A percentile compares a stretch with the other conserved stretches of the same genome.
Evolutionary conservation across 1,140 invertebrate genomes (phyloP).

Genomic region (Brachionus angularis): DNA sequence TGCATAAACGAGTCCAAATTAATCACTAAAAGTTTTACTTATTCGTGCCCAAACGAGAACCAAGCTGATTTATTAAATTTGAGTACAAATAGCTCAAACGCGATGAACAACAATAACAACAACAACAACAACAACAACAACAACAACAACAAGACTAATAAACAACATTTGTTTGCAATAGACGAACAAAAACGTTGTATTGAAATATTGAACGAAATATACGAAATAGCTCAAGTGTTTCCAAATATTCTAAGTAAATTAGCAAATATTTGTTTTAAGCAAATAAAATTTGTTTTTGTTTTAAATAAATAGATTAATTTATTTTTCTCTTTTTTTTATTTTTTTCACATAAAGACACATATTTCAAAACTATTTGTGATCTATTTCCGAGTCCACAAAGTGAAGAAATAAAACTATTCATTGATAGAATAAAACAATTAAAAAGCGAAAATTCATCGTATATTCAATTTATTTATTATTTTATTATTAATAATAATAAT

Average conservation of each 20-base stretch:
- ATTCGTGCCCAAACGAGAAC: no score
- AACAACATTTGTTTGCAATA: no score
- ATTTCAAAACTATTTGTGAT: conserved; percentile 32
- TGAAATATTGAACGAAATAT: conserved; percentile 28
- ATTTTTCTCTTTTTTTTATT: no score
- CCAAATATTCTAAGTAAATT: conserved; percentile 34
- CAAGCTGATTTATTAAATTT: no score
- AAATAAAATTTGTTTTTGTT: neutral
- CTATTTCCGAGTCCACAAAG: conserved; percentile 5
- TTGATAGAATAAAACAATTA: conserved; percentile 4
- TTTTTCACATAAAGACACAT: neutral
- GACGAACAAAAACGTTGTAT: conserved; percentile 23
- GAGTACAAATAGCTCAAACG: no score
- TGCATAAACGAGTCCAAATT: no score
- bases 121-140: no score
- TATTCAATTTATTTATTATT: neutral
- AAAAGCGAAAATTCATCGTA: conserved; percentile 28
- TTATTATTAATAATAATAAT: no score
- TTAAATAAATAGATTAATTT: no score
- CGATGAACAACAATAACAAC: no score
- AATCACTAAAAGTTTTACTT: no score
- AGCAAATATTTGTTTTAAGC: neutral
- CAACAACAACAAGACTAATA: no score
- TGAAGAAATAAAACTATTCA: conserved; percentile 20
- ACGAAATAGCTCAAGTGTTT: conserved; percentile 26